Conservation (phyloP, 2,113 vertebrate genomes). For the Sorex araneus region DNA sequence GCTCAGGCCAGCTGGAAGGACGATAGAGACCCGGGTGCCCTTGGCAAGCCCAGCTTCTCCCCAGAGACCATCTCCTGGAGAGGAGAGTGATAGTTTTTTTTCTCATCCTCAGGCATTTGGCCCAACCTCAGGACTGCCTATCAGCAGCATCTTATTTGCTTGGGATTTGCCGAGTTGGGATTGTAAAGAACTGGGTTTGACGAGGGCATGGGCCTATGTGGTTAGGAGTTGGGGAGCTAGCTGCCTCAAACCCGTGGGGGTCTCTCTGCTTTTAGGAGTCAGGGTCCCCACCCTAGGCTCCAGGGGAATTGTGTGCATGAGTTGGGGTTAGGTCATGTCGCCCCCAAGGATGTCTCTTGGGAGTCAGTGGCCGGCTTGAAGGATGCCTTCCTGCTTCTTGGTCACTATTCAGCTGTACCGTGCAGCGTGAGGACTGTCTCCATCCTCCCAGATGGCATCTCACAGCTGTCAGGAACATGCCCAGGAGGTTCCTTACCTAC, state of each 20-base stretch:
- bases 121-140: constrained; percentile 77
- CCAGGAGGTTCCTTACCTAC: neutral
- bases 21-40: constrained; percentile 16
- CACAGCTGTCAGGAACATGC: neutral
- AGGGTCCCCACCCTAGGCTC: neutral
- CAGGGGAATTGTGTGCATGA: neutral
- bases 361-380: neutral
- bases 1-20: neutral
- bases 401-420: neutral
- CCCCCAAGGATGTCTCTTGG: neutral
- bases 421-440: neutral
- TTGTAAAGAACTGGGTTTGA: constrained; percentile 76
- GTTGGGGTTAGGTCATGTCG: too few species aligned
- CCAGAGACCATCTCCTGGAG: constrained; percentile 76
- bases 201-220: constrained; percentile 56
- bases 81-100: constrained; percentile 81
- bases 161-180: constrained; percentile 66
- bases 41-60: constrained; percentile 48
- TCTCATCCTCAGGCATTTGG: constrained; percentile 84
- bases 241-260: neutral
- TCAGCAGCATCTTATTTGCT: constrained; percentile 82
- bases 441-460: neutral
- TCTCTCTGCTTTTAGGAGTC: constrained; percentile 15
- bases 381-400: neutral
- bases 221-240: constrained; percentile 16